Evolutionary conservation across 1,140 invertebrate species (phyloP).

Genomic region (Drosophila baimaii): DNA sequence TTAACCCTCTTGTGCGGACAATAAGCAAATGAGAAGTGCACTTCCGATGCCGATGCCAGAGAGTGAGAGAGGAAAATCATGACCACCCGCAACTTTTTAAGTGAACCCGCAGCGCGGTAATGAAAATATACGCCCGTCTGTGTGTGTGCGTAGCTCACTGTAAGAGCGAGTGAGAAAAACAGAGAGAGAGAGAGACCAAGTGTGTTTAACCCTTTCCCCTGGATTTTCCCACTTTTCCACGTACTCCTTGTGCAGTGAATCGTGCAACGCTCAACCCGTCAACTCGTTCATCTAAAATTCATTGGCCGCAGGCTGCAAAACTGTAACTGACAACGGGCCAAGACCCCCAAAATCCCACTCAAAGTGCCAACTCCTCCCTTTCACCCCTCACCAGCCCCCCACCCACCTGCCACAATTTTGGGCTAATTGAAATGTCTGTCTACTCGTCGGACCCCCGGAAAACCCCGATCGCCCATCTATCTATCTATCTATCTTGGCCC

Average conservation of each 20-base stretch:
- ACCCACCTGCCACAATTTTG: slow-evolving; percentile 64
- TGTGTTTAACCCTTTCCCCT: slow-evolving; percentile 19
- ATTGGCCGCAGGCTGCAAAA: slow-evolving; percentile 67
- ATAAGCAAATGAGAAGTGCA: slow-evolving; percentile 49
- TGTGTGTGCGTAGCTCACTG: too few relatives aligned
- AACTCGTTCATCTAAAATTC: slow-evolving; percentile 75
- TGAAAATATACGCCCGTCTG: slow-evolving; percentile 40
- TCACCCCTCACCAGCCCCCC: neutral
- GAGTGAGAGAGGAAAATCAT: slow-evolving; percentile 37
- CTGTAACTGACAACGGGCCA: slow-evolving; percentile 60
- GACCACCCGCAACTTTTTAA: slow-evolving; percentile 77
- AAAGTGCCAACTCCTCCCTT: slow-evolving; percentile 12
- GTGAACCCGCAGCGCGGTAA: slow-evolving; percentile 65
- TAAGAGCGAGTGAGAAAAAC: too few relatives aligned
- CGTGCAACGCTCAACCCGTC: slow-evolving; percentile 69
- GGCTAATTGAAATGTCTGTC: slow-evolving; percentile 80
- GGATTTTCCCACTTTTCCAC: slow-evolving; percentile 12
- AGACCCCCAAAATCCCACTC: slow-evolving; percentile 40
- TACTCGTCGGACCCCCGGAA: slow-evolving; percentile 5
- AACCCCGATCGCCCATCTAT: neutral
- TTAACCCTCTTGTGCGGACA: slow-evolving; percentile 18
- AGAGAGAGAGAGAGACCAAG: neutral
- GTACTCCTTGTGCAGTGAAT: slow-evolving; percentile 56
- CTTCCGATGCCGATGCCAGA: slow-evolving; percentile 24
- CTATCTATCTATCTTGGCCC: too few relatives aligned